Percentiles rank a stretch among this genome's conserved stretches.
Conservation (phyloP, 1,140 invertebrate genomes). For the Pararge aegeria region DNA sequence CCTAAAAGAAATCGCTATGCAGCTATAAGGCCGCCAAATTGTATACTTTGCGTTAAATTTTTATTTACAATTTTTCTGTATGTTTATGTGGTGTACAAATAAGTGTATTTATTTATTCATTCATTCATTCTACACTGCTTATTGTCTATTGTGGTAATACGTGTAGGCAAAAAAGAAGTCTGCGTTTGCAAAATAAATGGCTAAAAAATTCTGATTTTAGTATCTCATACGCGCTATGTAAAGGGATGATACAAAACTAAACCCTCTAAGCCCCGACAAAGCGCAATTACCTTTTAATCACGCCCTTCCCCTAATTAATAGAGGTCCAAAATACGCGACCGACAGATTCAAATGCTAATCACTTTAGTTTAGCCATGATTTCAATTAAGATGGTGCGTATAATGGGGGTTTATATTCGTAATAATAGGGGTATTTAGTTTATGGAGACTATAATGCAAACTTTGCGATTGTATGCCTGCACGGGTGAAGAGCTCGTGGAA, state of each 20-base stretch:
- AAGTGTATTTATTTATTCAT: too few species aligned
- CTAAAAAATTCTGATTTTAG: not conserved
- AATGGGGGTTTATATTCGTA: not conserved
- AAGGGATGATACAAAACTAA: not conserved
- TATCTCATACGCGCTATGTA: not conserved
- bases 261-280: not conserved
- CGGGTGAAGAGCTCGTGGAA: too few species aligned
- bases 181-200: too few species aligned
- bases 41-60: too few species aligned
- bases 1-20: too few species aligned
- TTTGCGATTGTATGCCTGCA: not conserved
- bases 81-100: too few species aligned
- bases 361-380: not conserved
- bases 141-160: too few species aligned
- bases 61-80: too few species aligned
- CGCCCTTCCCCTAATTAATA: constrained; percentile 6
- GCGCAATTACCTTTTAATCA: constrained; percentile 4
- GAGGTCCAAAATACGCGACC: not conserved
- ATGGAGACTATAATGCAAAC: not conserved
- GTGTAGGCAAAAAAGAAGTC: too few species aligned
- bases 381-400: not conserved
- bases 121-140: too few species aligned
- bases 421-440: not conserved
- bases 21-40: too few species aligned
- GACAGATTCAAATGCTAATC: constrained; percentile 5